Evolutionary conservation across 35 echinoderm and acorn worm genomes (phyloP).

Genomic region (Stichopus chloronotus): DNA sequence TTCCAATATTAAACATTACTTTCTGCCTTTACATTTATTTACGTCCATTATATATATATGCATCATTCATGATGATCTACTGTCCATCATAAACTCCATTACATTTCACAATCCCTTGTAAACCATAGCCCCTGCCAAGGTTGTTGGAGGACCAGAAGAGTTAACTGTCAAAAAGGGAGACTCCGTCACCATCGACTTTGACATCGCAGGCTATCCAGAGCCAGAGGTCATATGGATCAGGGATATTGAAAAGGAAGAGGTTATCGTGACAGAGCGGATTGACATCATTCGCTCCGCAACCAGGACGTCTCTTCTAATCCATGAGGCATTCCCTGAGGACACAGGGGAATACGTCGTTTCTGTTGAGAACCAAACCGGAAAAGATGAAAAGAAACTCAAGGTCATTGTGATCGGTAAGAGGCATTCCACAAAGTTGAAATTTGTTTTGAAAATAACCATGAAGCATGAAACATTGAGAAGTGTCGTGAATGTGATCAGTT

Average conservation of each 20-base stretch:
- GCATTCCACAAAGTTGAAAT: background rate
- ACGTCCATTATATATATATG: background rate
- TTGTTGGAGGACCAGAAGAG: constrained; percentile 81
- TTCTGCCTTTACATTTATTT: too few relatives aligned
- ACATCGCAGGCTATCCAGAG: constrained; percentile 75
- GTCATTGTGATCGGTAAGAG: constrained; percentile 81
- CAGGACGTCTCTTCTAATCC: constrained; percentile 67
- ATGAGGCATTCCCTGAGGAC: constrained; percentile 70
- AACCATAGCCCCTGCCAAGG: constrained; percentile 81
- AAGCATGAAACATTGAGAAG: too few relatives aligned
- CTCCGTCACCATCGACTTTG: constrained; percentile 62
- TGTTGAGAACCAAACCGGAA: constrained; percentile 73
- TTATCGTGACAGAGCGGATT: constrained; percentile 77
- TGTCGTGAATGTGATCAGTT: too few relatives aligned
- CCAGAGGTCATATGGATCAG: constrained; percentile 78
- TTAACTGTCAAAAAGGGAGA: constrained; percentile 83
- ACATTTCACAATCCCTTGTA: constrained; percentile 24
- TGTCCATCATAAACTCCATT: background rate
- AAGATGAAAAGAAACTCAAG: constrained; percentile 76
- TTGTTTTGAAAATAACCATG: background rate
- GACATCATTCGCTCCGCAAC: constrained; percentile 67
- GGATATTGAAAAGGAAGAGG: constrained; percentile 51
- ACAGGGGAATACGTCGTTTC: constrained; percentile 80
- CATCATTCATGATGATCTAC: background rate
- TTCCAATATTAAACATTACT: too few relatives aligned